Percentiles rank a stretch among this genome's conserved stretches.
These are phyloP conservation scores for Watsonalla cultraria DNA, from an alignment of 2,888 invertebrate species.

Conservation along the genomic window DNA sequence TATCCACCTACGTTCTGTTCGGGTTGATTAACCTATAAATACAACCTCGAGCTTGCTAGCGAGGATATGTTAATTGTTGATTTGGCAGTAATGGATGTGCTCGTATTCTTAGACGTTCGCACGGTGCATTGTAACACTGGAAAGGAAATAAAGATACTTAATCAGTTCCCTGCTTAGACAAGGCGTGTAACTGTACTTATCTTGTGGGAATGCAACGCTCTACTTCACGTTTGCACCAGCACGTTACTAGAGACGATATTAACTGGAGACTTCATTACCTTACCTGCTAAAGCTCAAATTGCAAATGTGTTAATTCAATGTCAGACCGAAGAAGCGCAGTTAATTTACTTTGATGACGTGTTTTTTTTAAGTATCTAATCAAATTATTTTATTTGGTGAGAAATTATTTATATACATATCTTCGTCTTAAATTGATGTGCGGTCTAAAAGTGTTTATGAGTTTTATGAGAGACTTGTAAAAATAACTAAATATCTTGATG, in stretches of 20 bases:
- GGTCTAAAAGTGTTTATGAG: no score
- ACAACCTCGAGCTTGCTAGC: neutral
- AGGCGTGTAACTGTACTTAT: slow-evolving; percentile 40
- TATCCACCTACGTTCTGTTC: no score
- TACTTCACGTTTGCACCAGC: slow-evolving; percentile 48
- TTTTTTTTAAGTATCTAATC: no score
- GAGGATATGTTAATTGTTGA: neutral
- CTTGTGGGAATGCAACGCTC: slow-evolving; percentile 71
- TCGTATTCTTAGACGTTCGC: slow-evolving; percentile 25
- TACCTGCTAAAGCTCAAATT: neutral
- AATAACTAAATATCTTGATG: no score
- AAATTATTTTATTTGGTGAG: no score
- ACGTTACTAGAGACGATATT: slow-evolving; percentile 32
- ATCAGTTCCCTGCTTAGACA: slow-evolving; percentile 51
- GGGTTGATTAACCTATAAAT: neutral
- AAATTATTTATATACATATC: no score
- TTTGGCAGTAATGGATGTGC: neutral
- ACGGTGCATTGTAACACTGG: slow-evolving; percentile 38
- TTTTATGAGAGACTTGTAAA: no score
- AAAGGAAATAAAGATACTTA: slow-evolving; percentile 54
- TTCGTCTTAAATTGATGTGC: no score
- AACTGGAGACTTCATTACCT: neutral
- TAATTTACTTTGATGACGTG: no score
- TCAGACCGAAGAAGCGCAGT: no score
- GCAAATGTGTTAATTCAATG: no score